Percentiles rank a stretch among this genome's conserved stretches.
These are phyloP conservation scores for Drosophila testacea DNA, from an alignment of 2,888 invertebrate genomes.

Conservation along the genomic window DNA sequence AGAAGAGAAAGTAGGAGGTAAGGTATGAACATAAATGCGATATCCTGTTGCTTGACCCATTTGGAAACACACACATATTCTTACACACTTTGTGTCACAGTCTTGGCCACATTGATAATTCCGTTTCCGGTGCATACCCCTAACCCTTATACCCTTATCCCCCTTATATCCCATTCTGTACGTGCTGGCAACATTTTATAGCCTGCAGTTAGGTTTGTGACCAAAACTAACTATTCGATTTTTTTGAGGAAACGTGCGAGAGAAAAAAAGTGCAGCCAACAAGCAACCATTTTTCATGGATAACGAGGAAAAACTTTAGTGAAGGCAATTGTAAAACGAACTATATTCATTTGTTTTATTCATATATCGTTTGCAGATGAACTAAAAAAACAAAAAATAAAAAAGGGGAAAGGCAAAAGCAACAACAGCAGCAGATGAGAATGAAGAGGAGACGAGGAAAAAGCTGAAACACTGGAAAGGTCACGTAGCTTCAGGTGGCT, in stretches of 20 bases:
- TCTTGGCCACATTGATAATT: slow-evolving; percentile 51
- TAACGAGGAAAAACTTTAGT: not conserved
- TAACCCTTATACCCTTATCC: not conserved
- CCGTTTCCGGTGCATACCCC: slow-evolving; percentile 49
- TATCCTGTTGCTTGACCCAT: slow-evolving; percentile 65
- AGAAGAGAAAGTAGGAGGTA: slow-evolving; percentile 3
- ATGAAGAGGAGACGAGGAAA: not conserved
- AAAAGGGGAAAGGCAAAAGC: not conserved
- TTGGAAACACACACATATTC: slow-evolving; percentile 19
- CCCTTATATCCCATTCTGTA: not conserved
- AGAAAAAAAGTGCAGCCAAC: slow-evolving; percentile 8
- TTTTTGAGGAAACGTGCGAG: slow-evolving; percentile 16
- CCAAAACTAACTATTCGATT: slow-evolving; percentile 5
- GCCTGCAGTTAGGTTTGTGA: slow-evolving; percentile 29
- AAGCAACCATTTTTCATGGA: not conserved
- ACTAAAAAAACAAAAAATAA: slow-evolving; percentile 17
- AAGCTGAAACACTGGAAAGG: not conserved
- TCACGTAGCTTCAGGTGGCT: slow-evolving; percentile 26
- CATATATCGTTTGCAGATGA: slow-evolving; percentile 58
- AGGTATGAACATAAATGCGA: slow-evolving; percentile 22
- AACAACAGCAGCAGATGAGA: slow-evolving; percentile 9
- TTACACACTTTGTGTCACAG: slow-evolving; percentile 4
- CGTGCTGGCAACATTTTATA: slow-evolving; percentile 28
- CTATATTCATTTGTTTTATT: slow-evolving; percentile 50
- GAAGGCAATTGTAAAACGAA: not conserved